A percentile compares a stretch with the other conserved stretches of the same genome.
These are phyloP conservation scores for Virgularia gustaviana DNA, from an alignment of 92 coral and sea anemone genomes.

Conservation along the genomic window DNA sequence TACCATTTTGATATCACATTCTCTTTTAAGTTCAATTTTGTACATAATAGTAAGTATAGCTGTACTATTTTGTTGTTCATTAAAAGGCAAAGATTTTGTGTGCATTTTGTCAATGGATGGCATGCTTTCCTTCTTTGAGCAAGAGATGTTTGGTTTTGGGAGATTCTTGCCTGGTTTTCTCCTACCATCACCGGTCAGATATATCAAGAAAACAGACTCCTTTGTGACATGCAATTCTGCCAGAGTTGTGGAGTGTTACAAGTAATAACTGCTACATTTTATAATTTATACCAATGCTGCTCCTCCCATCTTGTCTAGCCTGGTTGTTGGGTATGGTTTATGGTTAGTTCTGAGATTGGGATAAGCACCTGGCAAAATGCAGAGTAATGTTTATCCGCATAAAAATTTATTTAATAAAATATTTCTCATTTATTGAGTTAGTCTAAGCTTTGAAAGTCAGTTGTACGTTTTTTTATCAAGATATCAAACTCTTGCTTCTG, in stretches of 20 bases:
- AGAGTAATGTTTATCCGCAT: too few species aligned
- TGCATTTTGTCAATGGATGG: constrained; percentile 99
- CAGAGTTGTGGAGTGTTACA: constrained; percentile 82
- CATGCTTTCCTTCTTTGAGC: constrained; percentile 97
- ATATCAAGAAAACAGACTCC: constrained; percentile 78
- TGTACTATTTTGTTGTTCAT: too few species aligned
- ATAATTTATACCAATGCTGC: too few species aligned
- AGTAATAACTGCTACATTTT: too few species aligned
- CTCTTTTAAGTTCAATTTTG: too few species aligned
- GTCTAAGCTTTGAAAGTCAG: background rate
- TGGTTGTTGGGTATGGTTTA: too few species aligned
- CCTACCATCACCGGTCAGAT: constrained; percentile 79
- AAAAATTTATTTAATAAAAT: background rate
- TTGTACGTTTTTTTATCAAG: constrained; percentile 37
- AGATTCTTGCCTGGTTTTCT: constrained; percentile 91
- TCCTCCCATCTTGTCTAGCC: too few species aligned
- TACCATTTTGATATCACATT: background rate
- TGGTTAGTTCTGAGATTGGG: too few species aligned
- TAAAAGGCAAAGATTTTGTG: constrained; percentile 90
- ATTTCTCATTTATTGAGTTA: too few species aligned
- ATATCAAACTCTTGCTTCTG: constrained; percentile 95
- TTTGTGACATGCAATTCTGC: constrained; percentile 75
- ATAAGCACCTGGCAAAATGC: too few species aligned
- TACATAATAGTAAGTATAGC: too few species aligned
- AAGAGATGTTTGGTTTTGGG: constrained; percentile 98